Evolutionary conservation across 1,140 invertebrate genomes (phyloP), one percentile per base, ranked within the genome.

Genomic region (Metopolophium dirhodum): DNA sequence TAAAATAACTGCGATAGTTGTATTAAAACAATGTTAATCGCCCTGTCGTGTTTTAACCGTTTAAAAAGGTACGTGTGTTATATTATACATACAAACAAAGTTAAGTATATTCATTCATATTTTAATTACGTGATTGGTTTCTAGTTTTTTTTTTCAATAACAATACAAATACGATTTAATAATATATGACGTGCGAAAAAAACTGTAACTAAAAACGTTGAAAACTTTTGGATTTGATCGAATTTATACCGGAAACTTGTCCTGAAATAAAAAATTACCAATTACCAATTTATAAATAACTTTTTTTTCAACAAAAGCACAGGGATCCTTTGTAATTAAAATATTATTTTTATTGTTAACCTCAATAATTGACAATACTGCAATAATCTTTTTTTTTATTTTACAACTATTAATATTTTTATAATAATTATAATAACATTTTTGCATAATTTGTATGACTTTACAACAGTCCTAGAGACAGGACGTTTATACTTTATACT

Each of bases 341-440:
- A 77, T 77, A 77, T 77, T n/a, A 68, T 77, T 77, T 77, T 77
- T n/a, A 77, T 77, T n/a, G 14, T 77, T 77, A 77, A 77, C 61
- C 61, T 77, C 61, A 18, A 77, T 77, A 77, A 77, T 77, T 77
- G n/a, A 77, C 61, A 77, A 77, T n/a, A 77, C 8, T 51, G 49
- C n/a, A 77, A 77, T 77, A 18, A 14, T 77, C 1, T 77, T n/a
- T n/a, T 77, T 77, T 41, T 77, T 77, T 68, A 68, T 68, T 68
- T 68, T 77, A n/a, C 20, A 77, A 77, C 61, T 77, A n/a, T 77
- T 51, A 61, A 30, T 61, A 61, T 30, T 61, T 61, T 30, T 61
- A 0, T 30, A 61, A 61, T 30, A 11, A 30, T 61, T 37, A 37
- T 1, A 61, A 26, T 30, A 11, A 61, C 23, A 61, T 61, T 11